phyloP scores from a whole-genome alignment of 1,140 invertebrate genomes.

The Drosophila saltans region DNA sequence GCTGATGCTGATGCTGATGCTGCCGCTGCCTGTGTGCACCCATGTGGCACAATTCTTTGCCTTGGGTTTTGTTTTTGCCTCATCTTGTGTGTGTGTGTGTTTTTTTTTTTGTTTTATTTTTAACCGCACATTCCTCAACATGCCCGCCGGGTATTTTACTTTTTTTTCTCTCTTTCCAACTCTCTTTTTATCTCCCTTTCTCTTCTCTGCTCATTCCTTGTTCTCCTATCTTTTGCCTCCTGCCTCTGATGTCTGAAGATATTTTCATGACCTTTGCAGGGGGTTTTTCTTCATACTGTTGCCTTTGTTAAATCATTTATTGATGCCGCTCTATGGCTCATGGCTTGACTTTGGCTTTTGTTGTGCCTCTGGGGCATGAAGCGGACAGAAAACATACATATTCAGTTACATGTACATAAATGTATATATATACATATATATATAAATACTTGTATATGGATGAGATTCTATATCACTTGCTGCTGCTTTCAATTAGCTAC shows the following conservation, averaged over 20 bases:
- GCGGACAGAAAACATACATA: too few relatives aligned
- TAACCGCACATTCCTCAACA: constrained; percentile 73
- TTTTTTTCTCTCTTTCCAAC: constrained; percentile 24
- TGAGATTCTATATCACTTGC: background rate
- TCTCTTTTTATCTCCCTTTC: constrained; percentile 1
- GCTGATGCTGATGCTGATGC: constrained; percentile 28
- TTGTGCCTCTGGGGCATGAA: constrained; percentile 70
- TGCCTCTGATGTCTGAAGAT: constrained; percentile 54
- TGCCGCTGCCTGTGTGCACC: constrained; percentile 36
- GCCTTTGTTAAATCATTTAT: constrained; percentile 80
- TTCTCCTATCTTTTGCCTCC: constrained; percentile 5
- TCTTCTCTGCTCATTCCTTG: constrained; percentile 2
- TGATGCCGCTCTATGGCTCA: constrained; percentile 49
- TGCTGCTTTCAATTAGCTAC: background rate
- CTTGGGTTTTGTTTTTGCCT: constrained; percentile 11
- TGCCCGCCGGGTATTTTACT: constrained; percentile 58
- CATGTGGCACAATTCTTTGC: constrained; percentile 63
- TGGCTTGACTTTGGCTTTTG: constrained; percentile 43
- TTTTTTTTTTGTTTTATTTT: constrained; percentile 66
- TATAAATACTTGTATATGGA: background rate
- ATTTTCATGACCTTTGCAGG: constrained; percentile 78
- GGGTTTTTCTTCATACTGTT: constrained; percentile 49
- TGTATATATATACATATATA: background rate
- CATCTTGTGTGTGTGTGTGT: background rate
- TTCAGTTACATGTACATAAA: background rate